phyloP scores from a whole-genome alignment of 2,888 invertebrate species.

The Escarpia spicata region DNA sequence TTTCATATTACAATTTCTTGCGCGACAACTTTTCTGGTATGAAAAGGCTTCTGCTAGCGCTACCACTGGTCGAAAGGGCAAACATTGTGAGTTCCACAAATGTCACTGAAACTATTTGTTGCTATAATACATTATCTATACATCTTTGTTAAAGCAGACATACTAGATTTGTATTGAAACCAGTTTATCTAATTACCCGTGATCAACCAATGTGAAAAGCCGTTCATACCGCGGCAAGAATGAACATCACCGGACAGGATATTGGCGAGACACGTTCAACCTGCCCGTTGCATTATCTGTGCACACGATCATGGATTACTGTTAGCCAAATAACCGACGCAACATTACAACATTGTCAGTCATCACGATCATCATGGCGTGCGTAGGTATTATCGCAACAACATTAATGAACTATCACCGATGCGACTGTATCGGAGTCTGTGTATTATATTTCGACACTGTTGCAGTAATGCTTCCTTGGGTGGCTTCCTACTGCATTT shows the following conservation, averaged over 20 bases:
- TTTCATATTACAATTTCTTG: background rate
- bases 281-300: background rate
- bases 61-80: background rate
- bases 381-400: background rate
- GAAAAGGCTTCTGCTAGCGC: background rate
- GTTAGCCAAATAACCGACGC: background rate
- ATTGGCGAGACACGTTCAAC: background rate
- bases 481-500: background rate
- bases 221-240: background rate
- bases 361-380: background rate
- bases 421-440: background rate
- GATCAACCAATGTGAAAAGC: background rate
- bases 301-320: background rate
- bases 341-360: background rate
- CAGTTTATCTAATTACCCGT: background rate
- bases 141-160: no score
- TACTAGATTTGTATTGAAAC: background rate
- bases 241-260: background rate
- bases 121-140: background rate
- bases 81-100: background rate
- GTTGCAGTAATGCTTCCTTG: background rate
- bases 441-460: background rate
- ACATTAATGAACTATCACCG: background rate
- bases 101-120: background rate
- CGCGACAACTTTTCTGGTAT: background rate